phyloP scores from a whole-genome alignment of 2,888 invertebrate genomes.

The Apodemia mormo region DNA sequence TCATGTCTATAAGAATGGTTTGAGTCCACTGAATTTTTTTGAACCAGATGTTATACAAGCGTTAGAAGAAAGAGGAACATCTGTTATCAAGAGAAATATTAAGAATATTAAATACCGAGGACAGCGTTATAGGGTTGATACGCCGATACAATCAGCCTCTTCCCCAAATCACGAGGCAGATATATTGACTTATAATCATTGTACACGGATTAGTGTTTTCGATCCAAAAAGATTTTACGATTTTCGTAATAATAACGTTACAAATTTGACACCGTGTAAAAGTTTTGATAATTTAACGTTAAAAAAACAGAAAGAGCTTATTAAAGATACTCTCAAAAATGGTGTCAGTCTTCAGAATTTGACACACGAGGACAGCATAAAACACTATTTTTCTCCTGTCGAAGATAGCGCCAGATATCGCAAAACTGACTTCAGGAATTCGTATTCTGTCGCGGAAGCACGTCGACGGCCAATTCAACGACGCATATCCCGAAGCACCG shows the following conservation, averaged over 20 bases:
- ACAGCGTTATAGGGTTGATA: slow-evolving; percentile 56
- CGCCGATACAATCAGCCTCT: slow-evolving; percentile 39
- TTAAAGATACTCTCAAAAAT: slow-evolving; percentile 54
- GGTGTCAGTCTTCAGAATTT: slow-evolving; percentile 72
- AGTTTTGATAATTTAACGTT: slow-evolving; percentile 75
- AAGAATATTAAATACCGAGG: slow-evolving; percentile 67
- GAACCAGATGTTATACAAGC: slow-evolving; percentile 62
- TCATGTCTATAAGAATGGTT: slow-evolving; percentile 74
- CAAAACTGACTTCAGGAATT: slow-evolving; percentile 59
- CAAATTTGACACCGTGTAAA: slow-evolving; percentile 63
- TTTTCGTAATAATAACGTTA: slow-evolving; percentile 66
- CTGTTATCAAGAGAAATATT: slow-evolving; percentile 70
- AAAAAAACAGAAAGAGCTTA: slow-evolving; percentile 48
- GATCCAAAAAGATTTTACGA: slow-evolving; percentile 66
- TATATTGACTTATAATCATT: slow-evolving; percentile 60
- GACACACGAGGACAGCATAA: slow-evolving; percentile 59
- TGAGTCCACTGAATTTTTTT: slow-evolving; percentile 55
- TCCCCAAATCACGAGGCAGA: slow-evolving; percentile 55
- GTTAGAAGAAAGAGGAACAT: slow-evolving; percentile 65
- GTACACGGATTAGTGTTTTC: slow-evolving; percentile 64
- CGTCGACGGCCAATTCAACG: slow-evolving; percentile 54
- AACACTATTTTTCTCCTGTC: slow-evolving; percentile 61
- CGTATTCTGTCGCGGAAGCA: slow-evolving; percentile 66
- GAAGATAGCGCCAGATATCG: slow-evolving; percentile 48
- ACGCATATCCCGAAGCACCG: slow-evolving; percentile 54